phyloP scores from a whole-genome alignment of 2,888 invertebrate species.

The Stenoptilia bipunctidactyla region DNA sequence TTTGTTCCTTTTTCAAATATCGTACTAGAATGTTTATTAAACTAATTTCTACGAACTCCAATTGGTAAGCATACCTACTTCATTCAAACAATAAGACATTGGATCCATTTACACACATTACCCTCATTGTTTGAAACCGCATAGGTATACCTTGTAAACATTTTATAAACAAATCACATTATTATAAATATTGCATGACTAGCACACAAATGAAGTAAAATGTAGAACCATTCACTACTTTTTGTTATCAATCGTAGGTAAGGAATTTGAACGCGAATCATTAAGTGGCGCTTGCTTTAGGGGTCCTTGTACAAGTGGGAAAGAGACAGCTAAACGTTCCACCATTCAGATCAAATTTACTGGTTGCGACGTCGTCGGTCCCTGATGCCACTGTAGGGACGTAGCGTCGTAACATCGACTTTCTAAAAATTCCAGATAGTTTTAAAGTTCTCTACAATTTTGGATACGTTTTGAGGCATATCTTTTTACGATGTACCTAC shows the following conservation, averaged over 20 bases:
- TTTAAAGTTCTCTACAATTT: slow-evolving; percentile 26
- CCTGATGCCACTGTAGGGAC: slow-evolving; percentile 53
- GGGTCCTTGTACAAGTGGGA: slow-evolving; percentile 48
- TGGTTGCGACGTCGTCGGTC: slow-evolving; percentile 64
- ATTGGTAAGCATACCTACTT: no score
- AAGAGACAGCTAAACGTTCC: slow-evolving; percentile 53
- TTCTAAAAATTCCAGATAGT: slow-evolving; percentile 60
- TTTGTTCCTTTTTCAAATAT: no score
- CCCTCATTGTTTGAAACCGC: background rate
- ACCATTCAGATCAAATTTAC: slow-evolving; percentile 67
- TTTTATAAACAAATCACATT: slow-evolving; percentile 36
- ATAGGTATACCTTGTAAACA: background rate
- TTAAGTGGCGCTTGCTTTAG: slow-evolving; percentile 62
- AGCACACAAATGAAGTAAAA: slow-evolving; percentile 45
- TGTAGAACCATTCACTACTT: slow-evolving; percentile 55
- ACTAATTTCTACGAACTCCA: no score
- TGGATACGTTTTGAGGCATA: slow-evolving; percentile 37
- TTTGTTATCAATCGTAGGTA: slow-evolving; percentile 66
- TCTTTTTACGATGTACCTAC: no score
- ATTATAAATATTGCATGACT: slow-evolving; percentile 24
- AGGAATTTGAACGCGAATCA: slow-evolving; percentile 66
- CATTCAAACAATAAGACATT: background rate
- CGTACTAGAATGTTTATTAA: no score
- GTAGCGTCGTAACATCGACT: slow-evolving; percentile 58
- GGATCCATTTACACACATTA: background rate